phyloP scores from a whole-genome alignment of 2,888 invertebrate species.

The Ophion ellenae region DNA sequence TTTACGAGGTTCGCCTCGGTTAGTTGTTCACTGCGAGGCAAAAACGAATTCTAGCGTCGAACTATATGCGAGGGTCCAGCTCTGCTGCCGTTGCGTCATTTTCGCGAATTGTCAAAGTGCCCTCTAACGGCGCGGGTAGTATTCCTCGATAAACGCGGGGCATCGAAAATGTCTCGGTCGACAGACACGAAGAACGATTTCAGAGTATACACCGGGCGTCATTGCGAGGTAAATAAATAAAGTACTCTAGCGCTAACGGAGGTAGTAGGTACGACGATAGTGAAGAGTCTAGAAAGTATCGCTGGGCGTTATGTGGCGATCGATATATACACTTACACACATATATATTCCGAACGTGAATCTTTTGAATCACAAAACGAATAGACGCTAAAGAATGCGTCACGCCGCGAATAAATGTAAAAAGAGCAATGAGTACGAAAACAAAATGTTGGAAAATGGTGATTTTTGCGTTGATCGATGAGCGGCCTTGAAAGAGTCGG shows the following conservation, averaged over 20 bases:
- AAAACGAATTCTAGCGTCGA: not conserved
- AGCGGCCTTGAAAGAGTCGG: not conserved
- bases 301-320: slow-evolving; percentile 1
- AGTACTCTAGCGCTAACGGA: not conserved
- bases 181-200: slow-evolving; percentile 18
- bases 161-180: slow-evolving; percentile 13
- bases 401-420: not conserved
- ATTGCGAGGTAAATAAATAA: slow-evolving; percentile 45
- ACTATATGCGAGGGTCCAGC: not conserved
- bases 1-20: not conserved
- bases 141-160: not conserved
- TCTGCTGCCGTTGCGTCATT: not conserved
- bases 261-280: not conserved
- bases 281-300: slow-evolving; percentile 15
- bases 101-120: not conserved
- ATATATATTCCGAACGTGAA: not conserved
- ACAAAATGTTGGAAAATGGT: not conserved
- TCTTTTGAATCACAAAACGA: not conserved
- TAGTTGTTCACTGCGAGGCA: not conserved
- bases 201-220: not conserved
- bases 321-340: not conserved
- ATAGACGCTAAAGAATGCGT: not conserved
- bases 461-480: not conserved
- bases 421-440: not conserved
- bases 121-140: not conserved